These are phyloP conservation scores for Ypsolopha sequella DNA, from an alignment of 2,888 invertebrate genomes.

Conservation along the genomic window DNA sequence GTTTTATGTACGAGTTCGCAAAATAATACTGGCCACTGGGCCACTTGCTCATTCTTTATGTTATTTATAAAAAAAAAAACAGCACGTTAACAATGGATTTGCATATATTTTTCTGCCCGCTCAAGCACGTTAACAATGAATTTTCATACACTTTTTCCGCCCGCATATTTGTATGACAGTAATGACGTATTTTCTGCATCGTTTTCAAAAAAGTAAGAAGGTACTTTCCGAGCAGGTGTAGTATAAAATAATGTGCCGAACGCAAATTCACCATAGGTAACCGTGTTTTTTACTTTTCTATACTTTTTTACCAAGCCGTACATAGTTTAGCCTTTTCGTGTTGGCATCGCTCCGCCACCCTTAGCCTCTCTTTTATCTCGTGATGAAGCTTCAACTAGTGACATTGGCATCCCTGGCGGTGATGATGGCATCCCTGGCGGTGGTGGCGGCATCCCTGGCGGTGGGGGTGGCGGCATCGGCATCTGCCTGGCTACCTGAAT, in stretches of 20 bases:
- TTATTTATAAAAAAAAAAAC: too few species aligned
- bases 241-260: not conserved
- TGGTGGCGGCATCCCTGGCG: slow-evolving; percentile 8
- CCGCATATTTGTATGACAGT: too few species aligned
- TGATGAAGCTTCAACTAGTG: slow-evolving; percentile 7
- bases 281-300: not conserved
- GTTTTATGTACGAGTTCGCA: too few species aligned
- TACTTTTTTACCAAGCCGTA: not conserved
- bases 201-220: too few species aligned
- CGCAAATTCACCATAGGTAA: not conserved
- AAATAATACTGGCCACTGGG: too few species aligned
- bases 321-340: slow-evolving; percentile 40
- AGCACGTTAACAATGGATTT: too few species aligned
- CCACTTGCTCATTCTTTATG: too few species aligned
- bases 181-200: too few species aligned
- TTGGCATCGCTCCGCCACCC: slow-evolving; percentile 55
- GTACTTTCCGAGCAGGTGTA: too few species aligned
- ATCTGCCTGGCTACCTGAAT: slow-evolving; percentile 37
- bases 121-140: too few species aligned
- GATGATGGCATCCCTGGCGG: slow-evolving; percentile 12
- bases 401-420: slow-evolving; percentile 16
- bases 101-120: too few species aligned
- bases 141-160: too few species aligned
- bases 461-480: slow-evolving; percentile 15
- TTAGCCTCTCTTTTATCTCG: slow-evolving; percentile 42